phyloP scores from a whole-genome alignment of 30 jellyfish, hydroid and myxozoan genomes.

The Sanderia malayensis region DNA sequence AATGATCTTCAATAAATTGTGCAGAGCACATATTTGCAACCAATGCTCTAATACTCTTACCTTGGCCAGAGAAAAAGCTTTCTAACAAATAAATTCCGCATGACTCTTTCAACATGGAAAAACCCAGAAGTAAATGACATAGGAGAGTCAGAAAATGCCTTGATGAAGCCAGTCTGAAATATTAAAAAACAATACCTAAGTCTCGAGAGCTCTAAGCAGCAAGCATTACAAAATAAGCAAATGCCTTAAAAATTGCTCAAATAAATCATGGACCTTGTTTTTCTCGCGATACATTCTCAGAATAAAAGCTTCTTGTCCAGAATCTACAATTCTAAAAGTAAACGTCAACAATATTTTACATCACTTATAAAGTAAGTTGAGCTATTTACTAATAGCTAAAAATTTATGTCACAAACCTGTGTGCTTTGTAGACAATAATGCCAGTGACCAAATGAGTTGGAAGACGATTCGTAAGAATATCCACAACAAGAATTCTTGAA shows the following conservation, averaged over 20 bases:
- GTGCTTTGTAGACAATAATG: slow-evolving; percentile 84
- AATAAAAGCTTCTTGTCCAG: slow-evolving; percentile 89
- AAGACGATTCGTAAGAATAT: slow-evolving; percentile 81
- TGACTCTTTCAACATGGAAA: slow-evolving; percentile 85
- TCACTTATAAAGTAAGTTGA: too few relatives aligned
- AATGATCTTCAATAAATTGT: too few relatives aligned
- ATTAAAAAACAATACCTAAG: neutral
- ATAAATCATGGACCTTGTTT: too few relatives aligned
- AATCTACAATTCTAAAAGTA: slow-evolving; percentile 56
- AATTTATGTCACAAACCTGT: too few relatives aligned
- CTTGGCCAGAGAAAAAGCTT: slow-evolving; percentile 95
- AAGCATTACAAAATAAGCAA: neutral
- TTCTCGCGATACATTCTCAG: slow-evolving; percentile 81
- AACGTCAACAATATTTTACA: too few relatives aligned
- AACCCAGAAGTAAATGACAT: slow-evolving; percentile 81
- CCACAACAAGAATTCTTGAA: slow-evolving; percentile 87
- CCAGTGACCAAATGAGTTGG: slow-evolving; percentile 96
- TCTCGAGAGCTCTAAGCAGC: neutral
- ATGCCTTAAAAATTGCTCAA: too few relatives aligned
- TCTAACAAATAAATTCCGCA: slow-evolving; percentile 76
- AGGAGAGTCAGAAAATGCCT: slow-evolving; percentile 92
- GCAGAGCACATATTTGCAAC: too few relatives aligned
- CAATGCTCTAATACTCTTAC: too few relatives aligned
- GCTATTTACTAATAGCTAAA: too few relatives aligned
- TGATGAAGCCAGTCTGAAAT: slow-evolving; percentile 84